Base-by-base conservation (phyloP, 2,797 vertebrate genomes). In the Anas acuta region DNA sequence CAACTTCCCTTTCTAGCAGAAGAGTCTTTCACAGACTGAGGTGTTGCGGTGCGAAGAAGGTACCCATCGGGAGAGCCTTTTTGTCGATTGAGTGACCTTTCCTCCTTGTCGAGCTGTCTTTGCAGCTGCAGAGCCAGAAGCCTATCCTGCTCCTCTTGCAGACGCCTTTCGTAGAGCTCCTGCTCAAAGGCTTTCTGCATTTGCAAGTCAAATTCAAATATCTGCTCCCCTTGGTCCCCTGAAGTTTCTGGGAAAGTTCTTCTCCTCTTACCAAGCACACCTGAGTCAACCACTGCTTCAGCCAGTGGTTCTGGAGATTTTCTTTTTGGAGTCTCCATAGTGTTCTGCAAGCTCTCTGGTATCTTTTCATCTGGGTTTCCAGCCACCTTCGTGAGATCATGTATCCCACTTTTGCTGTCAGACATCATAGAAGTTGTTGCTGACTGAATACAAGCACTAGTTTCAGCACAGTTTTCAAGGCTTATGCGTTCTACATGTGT, bases 61-160 rank as follows among this genome's bases (percentile, higher is more conserved):
- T 99, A 99, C 7, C 97, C 97, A 14, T 98, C 98, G 0, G 97
- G 97, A 35, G 99, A 99, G 10, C 99, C 99, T 96, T 99, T 99
- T 13, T 98, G 97, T n/a, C 99, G 93, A 96, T 98, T 97, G 0
- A 97, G 98, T 13, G 61, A 94, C n/a, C n/a, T 92, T 37, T 97
- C 97, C 84, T 99, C 98, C 67, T 97, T 97, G 92, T 99, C 75
- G 13, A 98, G 95, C 87, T 99, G 96, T 77, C 96, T 98, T 79
- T 99, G 99, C 32, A 99, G 98, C 39, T 98, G 96, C 80, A 98
- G 92, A 14, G 99, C 99, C 67, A 99, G 54, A 11, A 94, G 95
- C n/a, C 98, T 96, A 93, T 99, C 99, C 86, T 98, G 97, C 82
- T 99, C 98, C 96, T 99, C 99, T 96, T 99, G 99, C 71, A 92